Conservation (phyloP, 2,888 invertebrate genomes). For the Subacronicta megacephala region DNA sequence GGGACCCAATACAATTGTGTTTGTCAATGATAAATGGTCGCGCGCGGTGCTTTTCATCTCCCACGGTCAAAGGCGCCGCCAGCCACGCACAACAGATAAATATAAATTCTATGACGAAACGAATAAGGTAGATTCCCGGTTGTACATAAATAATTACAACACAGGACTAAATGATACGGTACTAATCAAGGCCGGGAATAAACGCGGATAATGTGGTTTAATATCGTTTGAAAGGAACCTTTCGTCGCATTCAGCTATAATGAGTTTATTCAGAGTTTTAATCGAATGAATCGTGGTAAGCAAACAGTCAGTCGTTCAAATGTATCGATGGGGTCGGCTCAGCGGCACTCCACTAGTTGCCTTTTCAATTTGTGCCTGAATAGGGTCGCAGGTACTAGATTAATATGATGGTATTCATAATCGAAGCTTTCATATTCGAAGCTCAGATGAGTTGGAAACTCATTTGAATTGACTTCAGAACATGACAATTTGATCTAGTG, state of each 20-base stretch:
- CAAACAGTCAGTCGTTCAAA: constrained; percentile 83
- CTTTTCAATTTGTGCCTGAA: constrained; percentile 49
- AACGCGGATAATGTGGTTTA: constrained; percentile 88
- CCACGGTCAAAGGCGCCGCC: constrained; percentile 84
- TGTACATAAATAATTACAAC: constrained; percentile 81
- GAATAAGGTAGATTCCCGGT: constrained; percentile 61
- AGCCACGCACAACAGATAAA: constrained; percentile 48
- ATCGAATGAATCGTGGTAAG: constrained; percentile 87
- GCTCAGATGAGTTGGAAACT: no score
- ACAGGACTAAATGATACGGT: constrained; percentile 89
- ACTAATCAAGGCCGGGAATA: constrained; percentile 88
- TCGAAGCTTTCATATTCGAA: background rate
- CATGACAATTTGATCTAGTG: no score
- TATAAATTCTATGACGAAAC: constrained; percentile 51
- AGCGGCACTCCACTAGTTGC: constrained; percentile 49
- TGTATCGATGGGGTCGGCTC: constrained; percentile 53
- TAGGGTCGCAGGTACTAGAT: constrained; percentile 19
- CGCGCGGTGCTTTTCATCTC: constrained; percentile 88
- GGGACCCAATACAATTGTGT: constrained; percentile 88
- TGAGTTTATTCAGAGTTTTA: constrained; percentile 89
- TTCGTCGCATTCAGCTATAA: constrained; percentile 86
- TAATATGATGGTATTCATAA: constrained; percentile 9
- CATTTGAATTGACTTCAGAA: no score
- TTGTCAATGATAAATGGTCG: constrained; percentile 89
- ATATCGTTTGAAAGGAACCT: constrained; percentile 87